Evolutionary conservation across 2,888 invertebrate species (phyloP).

Genomic region (Melanargia galathea): DNA sequence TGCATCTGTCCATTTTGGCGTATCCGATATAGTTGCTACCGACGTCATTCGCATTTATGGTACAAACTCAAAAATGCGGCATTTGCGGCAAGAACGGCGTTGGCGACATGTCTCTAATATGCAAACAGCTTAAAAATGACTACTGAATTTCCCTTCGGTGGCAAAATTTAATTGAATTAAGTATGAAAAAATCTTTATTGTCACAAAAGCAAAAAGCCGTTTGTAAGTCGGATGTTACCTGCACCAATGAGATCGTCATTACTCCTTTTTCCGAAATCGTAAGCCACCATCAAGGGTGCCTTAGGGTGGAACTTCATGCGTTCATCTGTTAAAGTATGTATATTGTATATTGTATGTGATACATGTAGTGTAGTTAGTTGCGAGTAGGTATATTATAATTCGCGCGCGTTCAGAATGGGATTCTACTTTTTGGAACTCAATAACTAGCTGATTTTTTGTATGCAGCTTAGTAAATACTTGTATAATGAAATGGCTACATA

Average conservation of each 20-base stretch:
- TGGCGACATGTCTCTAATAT: too few relatives aligned
- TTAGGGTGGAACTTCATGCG: constrained; percentile 64
- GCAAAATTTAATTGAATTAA: background rate
- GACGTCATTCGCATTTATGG: too few relatives aligned
- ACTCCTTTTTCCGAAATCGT: constrained; percentile 71
- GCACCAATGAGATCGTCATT: constrained; percentile 59
- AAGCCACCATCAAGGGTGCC: constrained; percentile 62
- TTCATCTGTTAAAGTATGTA: constrained; percentile 49
- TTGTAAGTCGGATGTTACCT: constrained; percentile 56
- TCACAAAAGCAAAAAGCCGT: constrained; percentile 20
- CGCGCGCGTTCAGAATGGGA: background rate
- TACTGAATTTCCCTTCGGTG: background rate
- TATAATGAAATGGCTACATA: too few relatives aligned
- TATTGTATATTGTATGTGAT: constrained; percentile 33
- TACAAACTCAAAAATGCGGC: too few relatives aligned
- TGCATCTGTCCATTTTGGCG: too few relatives aligned
- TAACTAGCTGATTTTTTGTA: too few relatives aligned
- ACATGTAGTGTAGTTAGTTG: constrained; percentile 17
- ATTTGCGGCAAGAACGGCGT: too few relatives aligned
- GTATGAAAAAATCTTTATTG: background rate
- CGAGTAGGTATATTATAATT: too few relatives aligned
- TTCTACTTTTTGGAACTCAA: too few relatives aligned
- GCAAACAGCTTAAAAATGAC: too few relatives aligned
- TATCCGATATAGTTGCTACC: too few relatives aligned
- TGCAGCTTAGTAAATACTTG: too few relatives aligned